A percentile compares a stretch with the other conserved stretches of the same genome.
Evolutionary conservation across 2,113 vertebrate genomes (phyloP).

Genomic region (Cricetomys ansorgei): DNA sequence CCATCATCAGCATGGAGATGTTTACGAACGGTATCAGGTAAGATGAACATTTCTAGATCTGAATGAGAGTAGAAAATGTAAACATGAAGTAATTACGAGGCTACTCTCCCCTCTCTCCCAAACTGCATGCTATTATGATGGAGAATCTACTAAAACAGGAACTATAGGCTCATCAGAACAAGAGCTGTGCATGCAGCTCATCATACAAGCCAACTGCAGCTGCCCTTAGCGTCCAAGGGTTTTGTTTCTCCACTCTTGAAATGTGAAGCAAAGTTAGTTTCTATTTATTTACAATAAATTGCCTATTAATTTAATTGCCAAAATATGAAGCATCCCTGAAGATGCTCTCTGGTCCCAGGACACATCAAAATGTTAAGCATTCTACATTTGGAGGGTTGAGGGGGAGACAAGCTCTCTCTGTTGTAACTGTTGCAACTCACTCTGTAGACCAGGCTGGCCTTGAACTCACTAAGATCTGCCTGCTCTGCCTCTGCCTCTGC

Average conservation of each 20-base stretch:
- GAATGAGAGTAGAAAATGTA: background rate
- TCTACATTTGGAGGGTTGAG: too few species aligned
- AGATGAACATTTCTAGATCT: background rate
- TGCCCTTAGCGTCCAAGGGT: background rate
- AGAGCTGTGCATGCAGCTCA: background rate
- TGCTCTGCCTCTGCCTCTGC: too few species aligned
- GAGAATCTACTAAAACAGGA: background rate
- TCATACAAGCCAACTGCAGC: background rate
- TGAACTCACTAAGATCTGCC: too few species aligned
- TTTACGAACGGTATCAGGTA: background rate
- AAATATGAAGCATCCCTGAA: slow-evolving; percentile 20
- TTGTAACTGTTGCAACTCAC: too few species aligned
- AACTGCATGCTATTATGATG: background rate
- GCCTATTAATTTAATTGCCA: slow-evolving; percentile 16
- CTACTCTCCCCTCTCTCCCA: background rate
- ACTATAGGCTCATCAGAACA: background rate
- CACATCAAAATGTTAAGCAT: slow-evolving; percentile 14
- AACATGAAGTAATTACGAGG: background rate
- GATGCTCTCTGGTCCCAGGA: background rate
- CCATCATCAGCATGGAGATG: background rate
- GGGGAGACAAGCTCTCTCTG: too few species aligned
- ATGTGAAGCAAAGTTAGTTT: slow-evolving; percentile 22
- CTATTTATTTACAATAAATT: slow-evolving; percentile 27
- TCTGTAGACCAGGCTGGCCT: too few species aligned
- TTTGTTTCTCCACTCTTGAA: background rate